Evolutionary conservation across 2,113 vertebrate genomes (phyloP), one percentile per base, ranked within the genome.

Genomic region (Strigops habroptila): DNA sequence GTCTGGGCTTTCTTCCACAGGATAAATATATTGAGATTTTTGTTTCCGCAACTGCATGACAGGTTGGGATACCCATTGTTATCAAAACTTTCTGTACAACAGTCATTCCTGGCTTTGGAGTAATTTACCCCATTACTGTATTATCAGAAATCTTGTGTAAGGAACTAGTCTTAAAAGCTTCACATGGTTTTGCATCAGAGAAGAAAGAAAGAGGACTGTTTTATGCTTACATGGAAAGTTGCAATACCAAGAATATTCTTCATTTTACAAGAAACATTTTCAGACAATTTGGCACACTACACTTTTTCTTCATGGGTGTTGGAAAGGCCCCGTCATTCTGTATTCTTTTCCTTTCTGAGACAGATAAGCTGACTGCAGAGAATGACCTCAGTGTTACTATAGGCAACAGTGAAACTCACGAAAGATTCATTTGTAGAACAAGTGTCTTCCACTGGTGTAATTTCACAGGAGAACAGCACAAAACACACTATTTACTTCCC

Each of bases 361-460:
- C 15, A 84, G 76, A 63, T 60, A 33, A 90, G 15, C 22, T 84
- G 83, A 73, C 14, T 88, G 60, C 0, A 0, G 39, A 86, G 90
- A 65, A 89, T 75, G 33, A 93, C 62, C 74, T 89, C 73, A 71
- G 28, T 25, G 23, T 62, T 93, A 57, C 31, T 57, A 21, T n/a
- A 83, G 68, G 69, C 82, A 95, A 41, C 64, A 90, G 44, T 43
- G 95, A 95, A 94, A 91, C 86, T 93, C 67, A 35, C 37, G 52
- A 19, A 85, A 90, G 51, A 90, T 86, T 92, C 10, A 88, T 88
- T 84, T 81, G 60, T 81, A 92, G 92, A 95, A 2, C 60, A 78
- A 55, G 31, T 68, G 71, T 88, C 88, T 88, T 94, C 76, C 69
- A 83, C 48, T 48, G 21, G 55, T 60, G 39, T 88, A 62, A n/a